Evolutionary conservation across 1,140 invertebrate genomes (phyloP).

Genomic region (Harlomillsia oculata): DNA sequence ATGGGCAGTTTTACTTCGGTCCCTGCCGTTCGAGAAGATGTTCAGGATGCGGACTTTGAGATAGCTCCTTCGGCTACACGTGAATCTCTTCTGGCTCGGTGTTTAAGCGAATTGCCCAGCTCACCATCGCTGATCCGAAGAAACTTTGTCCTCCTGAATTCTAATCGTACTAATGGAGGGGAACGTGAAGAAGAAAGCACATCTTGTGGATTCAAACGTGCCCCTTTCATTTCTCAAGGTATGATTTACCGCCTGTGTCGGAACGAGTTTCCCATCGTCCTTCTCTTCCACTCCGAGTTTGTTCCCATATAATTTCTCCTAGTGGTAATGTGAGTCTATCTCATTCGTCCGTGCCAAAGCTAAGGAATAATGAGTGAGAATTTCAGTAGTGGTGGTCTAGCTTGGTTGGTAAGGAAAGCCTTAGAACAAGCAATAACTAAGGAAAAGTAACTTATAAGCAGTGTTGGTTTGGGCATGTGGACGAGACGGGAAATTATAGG

Average conservation of each 20-base stretch:
- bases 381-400: no score
- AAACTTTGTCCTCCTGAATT: conserved; percentile 37
- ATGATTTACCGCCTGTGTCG: background rate
- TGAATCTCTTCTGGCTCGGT: conserved; percentile 47
- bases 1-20: conserved; percentile 64
- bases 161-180: background rate
- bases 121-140: conserved; percentile 43
- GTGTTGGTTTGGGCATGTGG: no score
- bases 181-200: conserved; percentile 9
- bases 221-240: conserved; percentile 32
- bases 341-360: no score
- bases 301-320: no score
- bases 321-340: no score
- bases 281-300: background rate
- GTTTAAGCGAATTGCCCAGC: conserved; percentile 42
- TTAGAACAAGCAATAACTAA: no score
- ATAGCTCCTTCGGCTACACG: conserved; percentile 45
- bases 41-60: conserved; percentile 51
- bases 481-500: no score
- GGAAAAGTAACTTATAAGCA: background rate
- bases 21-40: conserved; percentile 56
- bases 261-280: background rate
- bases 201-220: conserved; percentile 21
- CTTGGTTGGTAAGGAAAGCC: no score
- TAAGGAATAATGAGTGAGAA: no score